These are phyloP conservation scores for Platygyra sinensis DNA, from an alignment of 64 coral and sea anemone genomes.

Conservation along the genomic window DNA sequence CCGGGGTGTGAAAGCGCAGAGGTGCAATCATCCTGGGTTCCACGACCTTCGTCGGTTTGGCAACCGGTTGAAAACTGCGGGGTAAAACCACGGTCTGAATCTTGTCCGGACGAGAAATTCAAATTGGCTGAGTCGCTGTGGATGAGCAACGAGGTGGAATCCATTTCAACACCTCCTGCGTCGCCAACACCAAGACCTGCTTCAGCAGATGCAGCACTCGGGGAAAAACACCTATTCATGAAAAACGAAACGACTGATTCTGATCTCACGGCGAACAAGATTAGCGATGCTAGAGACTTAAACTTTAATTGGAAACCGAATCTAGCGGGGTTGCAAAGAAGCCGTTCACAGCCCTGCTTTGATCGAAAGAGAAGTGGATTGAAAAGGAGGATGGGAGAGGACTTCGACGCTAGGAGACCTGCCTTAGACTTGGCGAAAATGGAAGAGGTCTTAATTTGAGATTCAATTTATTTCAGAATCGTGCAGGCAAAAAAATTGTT, in stretches of 20 bases:
- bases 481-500: conserved; percentile 33
- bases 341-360: conserved; percentile 89
- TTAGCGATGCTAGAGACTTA: conserved; percentile 6
- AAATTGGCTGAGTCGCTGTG: not conserved
- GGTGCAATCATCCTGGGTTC: conserved; percentile 67
- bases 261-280: not conserved
- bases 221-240: conserved; percentile 19
- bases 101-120: conserved; percentile 50
- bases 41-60: conserved; percentile 86
- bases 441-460: conserved; percentile 79
- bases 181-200: conserved; percentile 89
- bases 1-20: conserved; percentile 55
- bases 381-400: conserved; percentile 79
- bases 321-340: conserved; percentile 59
- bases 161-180: conserved; percentile 86
- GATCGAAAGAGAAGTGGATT: conserved; percentile 61
- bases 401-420: conserved; percentile 54
- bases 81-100: conserved; percentile 58
- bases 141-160: conserved; percentile 34
- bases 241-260: conserved; percentile 22
- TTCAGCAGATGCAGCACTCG: conserved; percentile 79
- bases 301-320: conserved; percentile 51
- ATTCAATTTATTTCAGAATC: conserved; percentile 6
- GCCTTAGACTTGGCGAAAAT: conserved; percentile 96
- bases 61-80: conserved; percentile 65